Base-by-base conservation (phyloP, 2,888 invertebrate genomes). In the Drosophila setosimentum region DNA sequence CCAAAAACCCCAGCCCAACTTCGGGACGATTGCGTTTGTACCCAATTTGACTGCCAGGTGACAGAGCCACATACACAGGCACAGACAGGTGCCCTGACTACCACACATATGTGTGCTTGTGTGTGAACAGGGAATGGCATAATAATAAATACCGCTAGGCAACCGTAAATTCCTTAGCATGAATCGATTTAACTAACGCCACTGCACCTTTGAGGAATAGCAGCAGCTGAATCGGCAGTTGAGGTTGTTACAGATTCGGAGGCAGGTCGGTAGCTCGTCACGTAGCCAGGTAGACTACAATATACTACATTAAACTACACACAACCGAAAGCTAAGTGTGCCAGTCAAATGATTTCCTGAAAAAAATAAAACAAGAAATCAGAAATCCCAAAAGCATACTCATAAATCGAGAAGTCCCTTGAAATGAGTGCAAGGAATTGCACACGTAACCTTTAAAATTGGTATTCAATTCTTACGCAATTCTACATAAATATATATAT, bases 111-210 rank as follows among this genome's bases (percentile, higher is more conserved):
- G 27, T 59, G 2, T 40, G n/a, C n/a, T 18, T 40, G 37, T 40
- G 45, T 45, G 21, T 45, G 45, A 68, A 55, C 66, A 53, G 68
- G 48, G 40, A 35, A 51, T 30, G 57, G 73, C 83, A 86, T 90
- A 87, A 87, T 89, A 87, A 87, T 81, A 88, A 86, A 85, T 80
- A 83, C 91, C 77, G 85, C 89, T 90, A 89, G 91, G 89, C 89
- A 90, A 90, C 89, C 73, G 89, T 75, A 85, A 82, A 85, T 87
- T 76, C 83, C 80, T 72, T 81, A 84, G 73, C 89, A 87, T 85
- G 90, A 89, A 90, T 90, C 89, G 91, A 90, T 90, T 90, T 78
- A 91, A 90, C 86, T 75, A 88, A 83, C 61, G 16, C 73, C 60
- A 10, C 10, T 24, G 57, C 54, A 35, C 16, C 55, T 37, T 37